Conservation (phyloP, 2,113 vertebrate species). For the Perccottus glenii region DNA sequence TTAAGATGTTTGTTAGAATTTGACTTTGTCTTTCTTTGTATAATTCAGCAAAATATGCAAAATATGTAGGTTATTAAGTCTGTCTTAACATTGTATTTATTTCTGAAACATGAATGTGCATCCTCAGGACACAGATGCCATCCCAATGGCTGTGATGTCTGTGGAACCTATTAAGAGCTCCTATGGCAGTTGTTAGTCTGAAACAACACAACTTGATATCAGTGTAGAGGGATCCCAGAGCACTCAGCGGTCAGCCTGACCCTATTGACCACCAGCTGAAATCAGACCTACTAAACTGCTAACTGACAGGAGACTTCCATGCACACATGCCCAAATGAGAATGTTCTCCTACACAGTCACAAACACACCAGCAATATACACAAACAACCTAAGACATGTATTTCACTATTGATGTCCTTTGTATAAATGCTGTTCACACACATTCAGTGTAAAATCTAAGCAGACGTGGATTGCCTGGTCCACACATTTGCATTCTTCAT, state of each 20-base stretch:
- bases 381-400: neutral
- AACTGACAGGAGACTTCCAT: conserved; percentile 30
- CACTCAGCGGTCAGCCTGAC: conserved; percentile 58
- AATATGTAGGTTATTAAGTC: neutral
- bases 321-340: conserved; percentile 34
- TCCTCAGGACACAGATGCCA: conserved; percentile 28
- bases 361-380: neutral
- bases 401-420: conserved; percentile 1
- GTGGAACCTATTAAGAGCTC: conserved; percentile 61
- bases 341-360: conserved; percentile 7
- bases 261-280: conserved; percentile 58
- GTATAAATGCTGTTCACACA: too few relatives aligned
- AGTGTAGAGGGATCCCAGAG: conserved; percentile 23
- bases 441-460: conserved; percentile 38
- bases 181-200: conserved; percentile 33
- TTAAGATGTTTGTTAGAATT: conserved; percentile 2
- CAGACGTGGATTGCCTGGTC: neutral
- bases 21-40: too few relatives aligned
- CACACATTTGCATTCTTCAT: conserved; percentile 65
- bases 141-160: conserved; percentile 52
- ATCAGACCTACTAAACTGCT: conserved; percentile 54
- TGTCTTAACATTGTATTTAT: neutral
- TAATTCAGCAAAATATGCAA: neutral
- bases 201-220: conserved; percentile 67
- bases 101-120: neutral